Base-by-base conservation (phyloP, 2,797 vertebrate species). In the Acrocephalus scirpaceus region DNA sequence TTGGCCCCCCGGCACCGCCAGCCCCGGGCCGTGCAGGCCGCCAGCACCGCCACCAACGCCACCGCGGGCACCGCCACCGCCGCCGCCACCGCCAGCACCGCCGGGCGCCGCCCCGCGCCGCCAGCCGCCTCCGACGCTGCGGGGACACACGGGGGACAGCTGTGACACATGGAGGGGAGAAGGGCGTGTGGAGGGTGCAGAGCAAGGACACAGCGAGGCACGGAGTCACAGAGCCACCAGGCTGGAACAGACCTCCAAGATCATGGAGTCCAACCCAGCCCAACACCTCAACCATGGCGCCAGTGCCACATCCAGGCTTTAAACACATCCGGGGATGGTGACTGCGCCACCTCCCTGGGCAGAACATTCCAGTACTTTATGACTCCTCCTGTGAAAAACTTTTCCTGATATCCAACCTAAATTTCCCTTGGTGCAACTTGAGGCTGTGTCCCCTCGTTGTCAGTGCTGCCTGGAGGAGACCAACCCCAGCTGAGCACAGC, bases 21-120 rank as follows among this genome's bases (percentile, higher is more conserved):
- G 96, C 96, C 98, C 96, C 17, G 69, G 3, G 98, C 96, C 15
- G 71, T 95, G 92, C 98, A 98, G 26, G 98, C 94, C 2, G 98
- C 98, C 89, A 99, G 98, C 97, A 13, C 14, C 6, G 70, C 70
- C 70, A 72, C 7, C 53, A 57, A 40, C 17, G 9, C 50, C 69
- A 36, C 18, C 13, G 32, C 22, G 2, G 13, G 9, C 61, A 62
- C 19, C 72, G 99, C 96, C 96, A 98, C 97, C 5, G 98, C 97
- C 26, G 98, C 96, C 4, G 98, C 26, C 60, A 61, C 26, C 36
- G 36, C 38, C 60, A 42, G 36, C 58, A 7, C n/a, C 30, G 32
- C 54, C n/a, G 23, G 5, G 57, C 57, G 57, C 34, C 23, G 57
- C 23, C 23, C 57, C 22, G 22, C 15, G 2, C 56, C 9, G 21